These are phyloP conservation scores for Sebastes glaucus DNA, from an alignment of 2,797 vertebrate genomes.

Conservation along the genomic window DNA sequence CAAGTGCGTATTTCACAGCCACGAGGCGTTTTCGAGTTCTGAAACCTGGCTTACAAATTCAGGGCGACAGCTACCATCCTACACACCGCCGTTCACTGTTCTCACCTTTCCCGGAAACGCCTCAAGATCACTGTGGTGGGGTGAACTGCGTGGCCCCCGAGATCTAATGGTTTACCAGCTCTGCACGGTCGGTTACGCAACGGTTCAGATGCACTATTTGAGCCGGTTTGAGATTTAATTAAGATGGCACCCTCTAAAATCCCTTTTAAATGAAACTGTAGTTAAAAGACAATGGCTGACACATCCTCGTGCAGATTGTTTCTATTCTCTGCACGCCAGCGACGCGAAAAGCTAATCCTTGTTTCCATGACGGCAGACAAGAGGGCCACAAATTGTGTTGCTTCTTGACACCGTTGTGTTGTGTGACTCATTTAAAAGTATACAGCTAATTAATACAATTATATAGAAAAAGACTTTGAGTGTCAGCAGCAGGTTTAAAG, in stretches of 20 bases:
- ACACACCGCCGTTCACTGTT: conserved; percentile 8
- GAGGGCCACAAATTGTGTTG: conserved; percentile 83
- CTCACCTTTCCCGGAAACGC: conserved; percentile 32
- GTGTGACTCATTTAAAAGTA: conserved; percentile 82
- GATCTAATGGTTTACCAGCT: conserved; percentile 88
- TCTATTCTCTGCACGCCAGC: conserved; percentile 88
- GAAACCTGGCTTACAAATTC: conserved; percentile 40
- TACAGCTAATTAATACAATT: conserved; percentile 66
- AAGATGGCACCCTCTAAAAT: conserved; percentile 94
- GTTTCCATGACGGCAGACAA: conserved; percentile 94
- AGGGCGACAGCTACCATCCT: conserved; percentile 9
- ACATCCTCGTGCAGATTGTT: conserved; percentile 89
- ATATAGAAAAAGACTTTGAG: conserved; percentile 11
- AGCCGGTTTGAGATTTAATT: conserved; percentile 97
- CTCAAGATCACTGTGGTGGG: conserved; percentile 19
- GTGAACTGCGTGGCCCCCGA: conserved; percentile 68
- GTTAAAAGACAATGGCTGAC: conserved; percentile 90
- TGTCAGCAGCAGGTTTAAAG: conserved; percentile 18
- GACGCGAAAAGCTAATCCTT: conserved; percentile 86
- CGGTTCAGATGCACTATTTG: conserved; percentile 89
- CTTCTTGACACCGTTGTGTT: conserved; percentile 88
- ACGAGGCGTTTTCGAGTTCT: conserved; percentile 1
- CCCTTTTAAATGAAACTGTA: conserved; percentile 92
- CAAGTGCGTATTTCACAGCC: conserved; percentile 19
- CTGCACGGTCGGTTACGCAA: conserved; percentile 89